These are phyloP conservation scores for Pemphigus obesinymphae DNA, from an alignment of 1,140 invertebrate species.

Conservation along the genomic window DNA sequence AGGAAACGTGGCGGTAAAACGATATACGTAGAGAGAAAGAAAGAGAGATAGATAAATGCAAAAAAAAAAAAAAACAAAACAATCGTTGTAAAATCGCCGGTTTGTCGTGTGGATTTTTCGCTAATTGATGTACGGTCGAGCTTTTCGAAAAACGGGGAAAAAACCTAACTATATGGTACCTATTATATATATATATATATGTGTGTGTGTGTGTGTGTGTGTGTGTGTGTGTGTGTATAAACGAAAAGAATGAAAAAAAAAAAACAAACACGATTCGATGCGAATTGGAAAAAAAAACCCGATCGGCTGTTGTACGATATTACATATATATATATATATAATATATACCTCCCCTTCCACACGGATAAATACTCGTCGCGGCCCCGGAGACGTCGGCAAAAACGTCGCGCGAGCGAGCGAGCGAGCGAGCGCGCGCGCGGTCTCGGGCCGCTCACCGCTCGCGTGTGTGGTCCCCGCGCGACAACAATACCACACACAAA, in stretches of 20 bases:
- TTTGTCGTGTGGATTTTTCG: conserved; percentile 31
- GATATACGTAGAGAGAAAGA: too few relatives aligned
- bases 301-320: too few relatives aligned
- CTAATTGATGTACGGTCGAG: conserved; percentile 32
- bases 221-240: background rate
- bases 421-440: background rate
- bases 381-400: background rate
- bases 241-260: background rate
- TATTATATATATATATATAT: too few relatives aligned
- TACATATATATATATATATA: background rate
- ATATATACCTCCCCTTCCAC: background rate
- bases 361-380: background rate
- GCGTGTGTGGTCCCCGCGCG: conserved; percentile 38
- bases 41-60: too few relatives aligned
- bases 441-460: background rate
- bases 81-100: conserved; percentile 14
- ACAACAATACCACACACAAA: conserved; percentile 38
- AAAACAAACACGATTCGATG: background rate
- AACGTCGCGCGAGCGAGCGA: background rate
- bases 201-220: too few relatives aligned
- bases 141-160: conserved; percentile 23
- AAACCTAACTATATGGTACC: too few relatives aligned
- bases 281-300: background rate
- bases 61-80: too few relatives aligned
- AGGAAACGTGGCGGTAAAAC: too few relatives aligned